Conservation (phyloP, 2,113 vertebrate genomes). For the Cavia porcellus region DNA sequence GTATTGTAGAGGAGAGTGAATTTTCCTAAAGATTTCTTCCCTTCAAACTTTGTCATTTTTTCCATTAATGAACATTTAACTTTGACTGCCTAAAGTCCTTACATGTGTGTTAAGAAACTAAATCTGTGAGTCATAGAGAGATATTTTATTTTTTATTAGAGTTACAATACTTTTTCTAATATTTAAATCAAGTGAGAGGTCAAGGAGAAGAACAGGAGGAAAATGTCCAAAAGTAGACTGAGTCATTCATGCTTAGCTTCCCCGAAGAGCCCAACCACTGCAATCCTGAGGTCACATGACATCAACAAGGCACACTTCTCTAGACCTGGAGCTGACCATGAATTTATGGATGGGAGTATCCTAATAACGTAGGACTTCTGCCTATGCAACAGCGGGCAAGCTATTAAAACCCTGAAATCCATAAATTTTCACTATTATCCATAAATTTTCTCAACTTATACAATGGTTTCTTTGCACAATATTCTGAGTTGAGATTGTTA, state of each 20-base stretch:
- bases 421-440: background rate
- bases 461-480: background rate
- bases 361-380: background rate
- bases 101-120: background rate
- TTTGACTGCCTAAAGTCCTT: background rate
- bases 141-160: background rate
- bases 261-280: background rate
- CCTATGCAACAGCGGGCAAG: background rate
- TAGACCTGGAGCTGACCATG: background rate
- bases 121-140: background rate
- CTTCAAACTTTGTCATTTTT: background rate
- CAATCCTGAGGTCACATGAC: background rate
- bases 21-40: background rate
- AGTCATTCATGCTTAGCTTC: no score
- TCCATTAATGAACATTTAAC: background rate
- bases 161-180: background rate
- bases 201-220: background rate
- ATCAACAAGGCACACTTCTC: background rate
- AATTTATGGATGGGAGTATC: fast-evolving
- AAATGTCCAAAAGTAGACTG: background rate
- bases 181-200: background rate
- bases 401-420: background rate
- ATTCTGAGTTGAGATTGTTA: background rate
- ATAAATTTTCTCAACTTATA: background rate
- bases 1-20: background rate